Percentiles rank a stretch among this genome's conserved stretches.
phyloP scores from a whole-genome alignment of 1,140 invertebrate genomes.

The Matsumurasca onukii region DNA sequence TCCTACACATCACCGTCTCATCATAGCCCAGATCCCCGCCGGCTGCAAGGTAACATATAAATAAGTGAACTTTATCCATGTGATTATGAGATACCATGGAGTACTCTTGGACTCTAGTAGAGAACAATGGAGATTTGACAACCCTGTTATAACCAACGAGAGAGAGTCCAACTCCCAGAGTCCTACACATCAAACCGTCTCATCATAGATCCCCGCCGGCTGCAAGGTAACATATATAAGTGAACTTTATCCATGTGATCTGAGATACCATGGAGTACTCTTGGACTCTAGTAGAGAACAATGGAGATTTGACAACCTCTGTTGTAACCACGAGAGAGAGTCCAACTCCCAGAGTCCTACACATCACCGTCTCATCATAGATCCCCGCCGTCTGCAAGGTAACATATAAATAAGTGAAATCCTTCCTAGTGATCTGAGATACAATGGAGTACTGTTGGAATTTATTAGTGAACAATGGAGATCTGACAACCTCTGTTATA shows the following conservation, averaged over 20 bases:
- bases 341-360: background rate
- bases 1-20: too few relatives aligned
- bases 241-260: background rate
- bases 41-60: too few relatives aligned
- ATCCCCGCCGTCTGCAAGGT: background rate
- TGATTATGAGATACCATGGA: too few relatives aligned
- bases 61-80: too few relatives aligned
- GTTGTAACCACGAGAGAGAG: background rate
- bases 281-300: background rate
- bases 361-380: background rate
- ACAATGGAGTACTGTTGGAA: too few relatives aligned
- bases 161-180: background rate
- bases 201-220: background rate
- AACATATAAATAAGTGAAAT: background rate
- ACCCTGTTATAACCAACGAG: background rate
- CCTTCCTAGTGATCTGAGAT: too few relatives aligned
- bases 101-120: too few relatives aligned
- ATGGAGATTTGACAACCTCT: background rate
- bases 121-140: too few relatives aligned
- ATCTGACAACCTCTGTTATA: too few relatives aligned
- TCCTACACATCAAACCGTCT: conserved; percentile 7
- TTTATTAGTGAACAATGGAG: too few relatives aligned
- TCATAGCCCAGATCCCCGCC: too few relatives aligned
- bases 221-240: background rate
- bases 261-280: background rate